A percentile compares a stretch with the other conserved stretches of the same genome.
phyloP scores from a whole-genome alignment of 1,140 invertebrate genomes.

The Teleopsis dalmanni region DNA sequence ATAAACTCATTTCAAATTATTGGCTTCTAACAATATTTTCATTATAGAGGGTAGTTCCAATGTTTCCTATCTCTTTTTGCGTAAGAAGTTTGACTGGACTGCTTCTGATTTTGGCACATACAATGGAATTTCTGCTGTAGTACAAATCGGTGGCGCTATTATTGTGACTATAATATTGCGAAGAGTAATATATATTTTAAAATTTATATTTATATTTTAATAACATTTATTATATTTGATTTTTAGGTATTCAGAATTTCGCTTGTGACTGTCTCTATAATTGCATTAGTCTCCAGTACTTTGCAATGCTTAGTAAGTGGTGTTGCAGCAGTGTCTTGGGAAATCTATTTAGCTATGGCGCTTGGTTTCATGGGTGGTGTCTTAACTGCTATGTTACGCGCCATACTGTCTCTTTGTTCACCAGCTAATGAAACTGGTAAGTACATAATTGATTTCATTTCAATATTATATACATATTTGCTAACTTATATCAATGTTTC shows the following conservation, averaged over 20 bases:
- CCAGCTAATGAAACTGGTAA: constrained; percentile 52
- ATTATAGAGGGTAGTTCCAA: constrained; percentile 22
- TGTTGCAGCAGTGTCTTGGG: constrained; percentile 49
- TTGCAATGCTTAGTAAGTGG: constrained; percentile 43
- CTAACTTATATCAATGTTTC: too few species aligned
- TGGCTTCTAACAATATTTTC: neutral
- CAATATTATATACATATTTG: too few species aligned
- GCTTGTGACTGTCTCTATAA: neutral
- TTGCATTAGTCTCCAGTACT: constrained; percentile 20
- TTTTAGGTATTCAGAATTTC: constrained; percentile 2
- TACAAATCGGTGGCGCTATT: constrained; percentile 44
- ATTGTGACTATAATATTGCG: constrained; percentile 45
- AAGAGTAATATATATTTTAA: constrained; percentile 17
- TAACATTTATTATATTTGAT: neutral
- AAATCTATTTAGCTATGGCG: constrained; percentile 49
- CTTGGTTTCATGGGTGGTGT: constrained; percentile 48
- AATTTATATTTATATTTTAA: neutral
- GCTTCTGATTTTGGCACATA: constrained; percentile 50
- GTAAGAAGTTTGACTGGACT: constrained; percentile 55
- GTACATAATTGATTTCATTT: too few species aligned
- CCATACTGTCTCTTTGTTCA: constrained; percentile 53
- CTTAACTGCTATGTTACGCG: constrained; percentile 50
- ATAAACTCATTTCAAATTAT: neutral
- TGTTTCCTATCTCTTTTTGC: constrained; percentile 52
- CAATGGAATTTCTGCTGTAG: constrained; percentile 35